Percentiles rank a stretch among this genome's conserved stretches.
Conservation (phyloP, 2,113 vertebrate species). For the Dinomys branickii region DNA sequence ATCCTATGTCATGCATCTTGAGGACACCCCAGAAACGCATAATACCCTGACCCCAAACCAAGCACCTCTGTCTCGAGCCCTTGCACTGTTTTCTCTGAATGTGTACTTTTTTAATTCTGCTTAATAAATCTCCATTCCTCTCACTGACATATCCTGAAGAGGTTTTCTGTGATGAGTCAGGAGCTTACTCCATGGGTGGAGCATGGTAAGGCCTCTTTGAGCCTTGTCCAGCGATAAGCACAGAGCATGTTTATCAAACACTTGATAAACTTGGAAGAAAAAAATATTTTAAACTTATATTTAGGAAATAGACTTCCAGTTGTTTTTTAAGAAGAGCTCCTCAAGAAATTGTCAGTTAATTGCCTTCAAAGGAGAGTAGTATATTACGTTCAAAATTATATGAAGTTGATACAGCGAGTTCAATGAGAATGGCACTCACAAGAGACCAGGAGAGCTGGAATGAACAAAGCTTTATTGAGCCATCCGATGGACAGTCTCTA, state of each 20-base stretch:
- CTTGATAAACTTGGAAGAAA: neutral
- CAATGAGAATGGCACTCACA: too few relatives aligned
- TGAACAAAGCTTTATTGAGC: too few relatives aligned
- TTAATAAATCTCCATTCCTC: neutral
- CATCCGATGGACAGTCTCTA: too few relatives aligned
- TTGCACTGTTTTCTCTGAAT: neutral
- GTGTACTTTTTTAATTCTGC: neutral
- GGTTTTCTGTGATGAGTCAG: neutral
- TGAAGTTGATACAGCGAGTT: neutral
- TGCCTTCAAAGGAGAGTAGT: neutral
- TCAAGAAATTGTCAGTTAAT: neutral
- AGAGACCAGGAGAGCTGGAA: too few relatives aligned
- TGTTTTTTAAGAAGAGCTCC: neutral
- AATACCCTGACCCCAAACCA: neutral
- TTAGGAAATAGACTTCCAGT: neutral
- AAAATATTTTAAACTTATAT: neutral
- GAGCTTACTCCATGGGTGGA: neutral
- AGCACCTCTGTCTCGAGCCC: neutral
- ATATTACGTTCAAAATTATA: neutral
- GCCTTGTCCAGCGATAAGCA: neutral
- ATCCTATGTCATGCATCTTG: neutral
- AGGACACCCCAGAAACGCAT: neutral
- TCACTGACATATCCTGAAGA: neutral
- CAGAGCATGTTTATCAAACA: neutral
- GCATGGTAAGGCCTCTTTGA: neutral